phyloP scores from a whole-genome alignment of 2,888 invertebrate species.

The Rhagonycha fulva region DNA sequence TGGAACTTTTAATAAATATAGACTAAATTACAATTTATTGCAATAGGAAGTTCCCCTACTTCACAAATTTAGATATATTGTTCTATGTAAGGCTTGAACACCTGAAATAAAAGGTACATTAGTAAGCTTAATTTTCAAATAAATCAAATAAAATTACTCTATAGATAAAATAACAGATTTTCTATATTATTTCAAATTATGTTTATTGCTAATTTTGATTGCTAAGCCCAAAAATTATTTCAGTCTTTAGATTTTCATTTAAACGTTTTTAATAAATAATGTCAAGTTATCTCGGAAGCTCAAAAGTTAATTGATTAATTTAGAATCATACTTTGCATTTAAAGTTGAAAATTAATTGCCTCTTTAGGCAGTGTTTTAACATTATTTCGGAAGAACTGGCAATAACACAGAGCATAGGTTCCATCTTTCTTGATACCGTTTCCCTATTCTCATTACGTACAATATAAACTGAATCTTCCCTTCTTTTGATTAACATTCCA shows the following conservation, averaged over 20 bases:
- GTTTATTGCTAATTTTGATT: not conserved
- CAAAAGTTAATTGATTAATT: not conserved
- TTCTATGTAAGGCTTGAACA: not conserved
- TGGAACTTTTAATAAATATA: not conserved
- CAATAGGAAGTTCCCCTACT: not conserved
- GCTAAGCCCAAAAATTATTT: not conserved
- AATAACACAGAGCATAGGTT: not conserved
- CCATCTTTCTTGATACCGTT: not conserved
- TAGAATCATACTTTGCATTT: not conserved
- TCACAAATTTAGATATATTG: not conserved
- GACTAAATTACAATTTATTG: not conserved
- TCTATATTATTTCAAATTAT: too few relatives aligned
- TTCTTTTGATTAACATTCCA: not conserved
- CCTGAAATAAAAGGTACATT: not conserved
- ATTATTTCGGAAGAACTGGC: not conserved
- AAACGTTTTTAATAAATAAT: not conserved
- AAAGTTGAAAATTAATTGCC: not conserved
- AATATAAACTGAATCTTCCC: not conserved
- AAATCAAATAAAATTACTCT: not conserved
- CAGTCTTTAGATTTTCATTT: not conserved
- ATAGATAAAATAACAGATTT: not conserved
- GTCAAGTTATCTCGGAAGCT: not conserved
- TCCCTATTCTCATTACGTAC: not conserved
- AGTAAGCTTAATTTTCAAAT: not conserved
- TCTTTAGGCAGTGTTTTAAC: too few relatives aligned